Conservation (phyloP, 2,797 vertebrate species). For the Spondyliosoma cantharus region DNA sequence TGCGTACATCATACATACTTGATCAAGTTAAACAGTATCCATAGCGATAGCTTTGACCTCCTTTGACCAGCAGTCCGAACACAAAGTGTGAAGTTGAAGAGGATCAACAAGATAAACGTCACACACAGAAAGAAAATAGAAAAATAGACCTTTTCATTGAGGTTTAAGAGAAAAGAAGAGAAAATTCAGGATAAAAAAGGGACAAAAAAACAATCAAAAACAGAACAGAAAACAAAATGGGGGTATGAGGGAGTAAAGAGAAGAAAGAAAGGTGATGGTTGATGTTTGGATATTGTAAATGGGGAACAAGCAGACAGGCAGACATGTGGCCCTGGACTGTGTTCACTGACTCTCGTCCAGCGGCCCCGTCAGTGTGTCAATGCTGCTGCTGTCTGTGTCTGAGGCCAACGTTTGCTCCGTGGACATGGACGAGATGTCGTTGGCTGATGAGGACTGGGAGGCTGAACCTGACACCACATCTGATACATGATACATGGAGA, state of each 20-base stretch:
- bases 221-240: not conserved
- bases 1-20: conserved; percentile 54
- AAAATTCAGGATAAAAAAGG: conserved; percentile 1
- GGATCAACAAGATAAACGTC: conserved; percentile 37
- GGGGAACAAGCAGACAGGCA: conserved; percentile 34
- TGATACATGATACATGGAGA: conserved; percentile 65
- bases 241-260: conserved; percentile 23
- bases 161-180: conserved; percentile 32
- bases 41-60: conserved; percentile 49
- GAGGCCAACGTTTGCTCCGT: conserved; percentile 98
- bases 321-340: conserved; percentile 34
- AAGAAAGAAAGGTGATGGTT: conserved; percentile 31
- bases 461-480: conserved; percentile 91
- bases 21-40: conserved; percentile 55
- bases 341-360: conserved; percentile 94
- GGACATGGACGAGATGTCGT: conserved; percentile 99
- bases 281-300: conserved; percentile 42
- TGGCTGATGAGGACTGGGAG: conserved; percentile 96
- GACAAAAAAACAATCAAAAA: not conserved
- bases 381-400: conserved; percentile 98
- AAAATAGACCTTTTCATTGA: conserved; percentile 68
- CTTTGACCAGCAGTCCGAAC: conserved; percentile 40
- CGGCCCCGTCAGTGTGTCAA: conserved; percentile 92
- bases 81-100: conserved; percentile 26
- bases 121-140: conserved; percentile 63